These are phyloP conservation scores for Empidonax traillii DNA, from an alignment of 2,113 vertebrate genomes.

Conservation along the genomic window DNA sequence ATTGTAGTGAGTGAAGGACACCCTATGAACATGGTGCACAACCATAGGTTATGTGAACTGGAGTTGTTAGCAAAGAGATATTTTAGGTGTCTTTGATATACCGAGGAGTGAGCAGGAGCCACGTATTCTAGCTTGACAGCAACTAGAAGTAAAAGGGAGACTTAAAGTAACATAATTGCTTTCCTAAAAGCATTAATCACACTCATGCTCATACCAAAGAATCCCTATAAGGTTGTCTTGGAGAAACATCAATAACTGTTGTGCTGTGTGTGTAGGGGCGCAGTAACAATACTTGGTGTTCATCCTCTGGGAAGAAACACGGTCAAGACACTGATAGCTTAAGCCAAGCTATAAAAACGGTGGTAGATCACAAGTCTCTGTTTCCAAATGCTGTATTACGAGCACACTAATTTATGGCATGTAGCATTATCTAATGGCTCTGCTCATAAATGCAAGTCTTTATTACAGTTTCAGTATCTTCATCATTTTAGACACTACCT, in stretches of 20 bases:
- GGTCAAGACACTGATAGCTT: not conserved
- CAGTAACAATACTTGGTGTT: not conserved
- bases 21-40: not conserved
- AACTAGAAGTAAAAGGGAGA: not conserved
- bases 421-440: not conserved
- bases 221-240: not conserved
- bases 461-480: conserved; percentile 10
- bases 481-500: not conserved
- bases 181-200: not conserved
- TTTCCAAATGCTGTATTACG: not conserved
- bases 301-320: not conserved
- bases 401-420: not conserved
- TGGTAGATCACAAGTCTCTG: not conserved
- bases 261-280: accelerated
- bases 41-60: not conserved
- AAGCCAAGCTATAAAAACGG: not conserved
- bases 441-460: conserved; percentile 8
- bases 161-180: not conserved
- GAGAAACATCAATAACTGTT: not conserved
- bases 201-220: not conserved
- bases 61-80: not conserved
- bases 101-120: not conserved
- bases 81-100: not conserved
- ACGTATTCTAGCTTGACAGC: not conserved
- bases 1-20: not conserved